Conservation (phyloP, 2,113 vertebrate species). For the Cyanoliseus patagonus region DNA sequence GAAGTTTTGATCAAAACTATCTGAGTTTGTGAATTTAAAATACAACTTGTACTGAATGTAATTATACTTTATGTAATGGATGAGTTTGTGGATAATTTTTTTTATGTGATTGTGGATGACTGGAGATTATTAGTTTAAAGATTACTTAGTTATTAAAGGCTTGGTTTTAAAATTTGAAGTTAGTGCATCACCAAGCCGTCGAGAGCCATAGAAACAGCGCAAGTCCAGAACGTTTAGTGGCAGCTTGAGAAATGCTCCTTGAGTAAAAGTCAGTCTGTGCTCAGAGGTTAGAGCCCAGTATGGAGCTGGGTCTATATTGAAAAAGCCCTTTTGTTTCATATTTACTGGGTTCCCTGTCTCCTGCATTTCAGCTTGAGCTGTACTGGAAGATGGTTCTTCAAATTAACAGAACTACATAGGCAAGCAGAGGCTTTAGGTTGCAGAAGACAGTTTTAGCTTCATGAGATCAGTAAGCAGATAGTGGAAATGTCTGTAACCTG, state of each 20-base stretch:
- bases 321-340: not conserved
- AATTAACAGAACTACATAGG: not conserved
- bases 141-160: not conserved
- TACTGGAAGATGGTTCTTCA: not conserved
- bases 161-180: not conserved
- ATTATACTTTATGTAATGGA: not conserved
- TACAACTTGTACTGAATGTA: not conserved
- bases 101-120: not conserved
- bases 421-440: not conserved
- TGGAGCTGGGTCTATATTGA: not conserved
- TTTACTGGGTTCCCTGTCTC: not conserved
- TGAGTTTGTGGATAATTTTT: not conserved
- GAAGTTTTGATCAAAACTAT: not conserved
- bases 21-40: not conserved
- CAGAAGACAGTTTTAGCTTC: not conserved
- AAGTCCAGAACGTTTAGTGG: not conserved
- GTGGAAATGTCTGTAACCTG: not conserved
- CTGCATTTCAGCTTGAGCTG: not conserved
- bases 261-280: not conserved
- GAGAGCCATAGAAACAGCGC: not conserved
- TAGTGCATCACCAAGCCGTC: not conserved
- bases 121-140: not conserved
- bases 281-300: not conserved
- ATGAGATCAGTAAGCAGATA: not conserved
- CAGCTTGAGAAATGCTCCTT: not conserved